phyloP scores from a whole-genome alignment of 2,888 invertebrate species.

The Cheilosia pagana region DNA sequence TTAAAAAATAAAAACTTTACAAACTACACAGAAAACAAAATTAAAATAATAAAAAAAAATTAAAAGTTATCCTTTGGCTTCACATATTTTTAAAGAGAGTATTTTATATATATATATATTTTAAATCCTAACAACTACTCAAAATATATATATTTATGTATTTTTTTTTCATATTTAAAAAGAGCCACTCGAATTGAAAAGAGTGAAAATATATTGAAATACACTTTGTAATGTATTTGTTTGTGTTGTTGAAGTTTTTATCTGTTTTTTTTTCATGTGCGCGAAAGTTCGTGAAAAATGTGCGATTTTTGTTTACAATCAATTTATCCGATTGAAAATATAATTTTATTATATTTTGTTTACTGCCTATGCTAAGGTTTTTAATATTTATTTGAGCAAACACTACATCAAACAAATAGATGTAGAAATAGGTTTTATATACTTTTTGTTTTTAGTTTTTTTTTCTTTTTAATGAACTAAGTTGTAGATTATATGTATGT shows the following conservation, averaged over 20 bases:
- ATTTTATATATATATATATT: conserved; percentile 40
- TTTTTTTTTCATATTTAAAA: conserved; percentile 40
- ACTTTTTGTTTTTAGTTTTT: background rate
- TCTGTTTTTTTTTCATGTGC: conserved; percentile 67
- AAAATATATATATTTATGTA: conserved; percentile 52
- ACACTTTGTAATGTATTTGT: conserved; percentile 59
- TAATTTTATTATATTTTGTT: conserved; percentile 70
- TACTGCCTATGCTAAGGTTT: conserved; percentile 55
- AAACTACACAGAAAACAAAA: conserved; percentile 64
- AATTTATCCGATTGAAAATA: conserved; percentile 69
- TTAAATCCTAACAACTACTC: conserved; percentile 69
- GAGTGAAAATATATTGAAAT: conserved; percentile 71
- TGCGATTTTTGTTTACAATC: conserved; percentile 55
- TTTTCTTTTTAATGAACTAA: conserved; percentile 55
- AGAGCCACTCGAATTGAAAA: conserved; percentile 54
- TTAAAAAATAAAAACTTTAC: conserved; percentile 40
- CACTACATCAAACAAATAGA: conserved; percentile 75
- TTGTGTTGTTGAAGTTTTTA: conserved; percentile 40
- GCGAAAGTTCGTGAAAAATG: conserved; percentile 72
- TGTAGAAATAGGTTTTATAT: conserved; percentile 67
- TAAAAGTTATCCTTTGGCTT: conserved; percentile 75
- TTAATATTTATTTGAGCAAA: conserved; percentile 71
- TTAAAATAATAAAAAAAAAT: conserved; percentile 40
- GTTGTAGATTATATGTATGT: conserved; percentile 67
- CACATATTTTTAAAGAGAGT: conserved; percentile 71